Evolutionary conservation across 92 coral and sea anemone species (phyloP).

Genomic region (Palythoa grandis): DNA sequence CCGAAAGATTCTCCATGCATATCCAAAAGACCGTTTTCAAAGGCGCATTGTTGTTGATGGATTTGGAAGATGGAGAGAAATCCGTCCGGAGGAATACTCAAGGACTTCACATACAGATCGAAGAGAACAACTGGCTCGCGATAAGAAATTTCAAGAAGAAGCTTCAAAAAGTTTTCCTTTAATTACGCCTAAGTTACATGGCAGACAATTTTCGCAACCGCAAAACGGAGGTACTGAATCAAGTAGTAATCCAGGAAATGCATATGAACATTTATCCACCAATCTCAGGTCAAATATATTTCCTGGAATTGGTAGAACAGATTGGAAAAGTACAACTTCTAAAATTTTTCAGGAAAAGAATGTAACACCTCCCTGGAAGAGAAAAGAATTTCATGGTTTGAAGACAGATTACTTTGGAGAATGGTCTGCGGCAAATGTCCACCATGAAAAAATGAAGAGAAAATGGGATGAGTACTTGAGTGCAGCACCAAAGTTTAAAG

Average conservation of each 20-base stretch:
- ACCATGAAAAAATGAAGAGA: constrained; percentile 93
- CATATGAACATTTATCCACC: constrained; percentile 77
- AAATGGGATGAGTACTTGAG: constrained; percentile 85
- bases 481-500: constrained; percentile 82
- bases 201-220: constrained; percentile 1
- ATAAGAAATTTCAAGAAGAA: constrained; percentile 21
- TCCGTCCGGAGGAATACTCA: constrained; percentile 50
- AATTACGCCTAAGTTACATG: not conserved
- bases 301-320: constrained; percentile 90
- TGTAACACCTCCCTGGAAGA: constrained; percentile 62
- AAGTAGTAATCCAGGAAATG: not conserved
- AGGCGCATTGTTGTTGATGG: constrained; percentile 93
- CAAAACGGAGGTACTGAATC: not conserved
- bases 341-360: constrained; percentile 63
- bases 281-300: constrained; percentile 84
- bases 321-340: constrained; percentile 83
- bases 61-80: constrained; percentile 94
- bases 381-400: constrained; percentile 83
- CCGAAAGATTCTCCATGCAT: not conserved
- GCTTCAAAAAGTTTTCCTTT: constrained; percentile 32
- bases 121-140: not conserved
- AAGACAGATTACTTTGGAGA: constrained; percentile 83
- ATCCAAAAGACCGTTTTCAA: constrained; percentile 16
- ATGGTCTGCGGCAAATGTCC: constrained; percentile 96
- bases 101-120: constrained; percentile 19